phyloP scores from a whole-genome alignment of 2,888 invertebrate species.

The Drosophila bunnanda region DNA sequence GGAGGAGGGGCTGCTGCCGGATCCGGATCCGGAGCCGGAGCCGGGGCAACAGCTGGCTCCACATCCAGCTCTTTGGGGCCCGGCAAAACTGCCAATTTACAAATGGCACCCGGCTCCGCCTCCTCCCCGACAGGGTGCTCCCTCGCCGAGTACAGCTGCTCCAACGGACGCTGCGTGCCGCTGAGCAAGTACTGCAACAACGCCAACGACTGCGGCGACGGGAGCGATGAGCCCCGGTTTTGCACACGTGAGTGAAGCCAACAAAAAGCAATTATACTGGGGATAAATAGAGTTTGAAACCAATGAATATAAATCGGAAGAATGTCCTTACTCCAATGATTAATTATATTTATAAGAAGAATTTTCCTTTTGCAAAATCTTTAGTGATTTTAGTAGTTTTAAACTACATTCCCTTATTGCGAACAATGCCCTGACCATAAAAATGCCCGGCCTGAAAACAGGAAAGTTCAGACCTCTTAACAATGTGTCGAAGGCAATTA shows the following conservation, averaged over 20 bases:
- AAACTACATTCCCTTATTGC: neutral
- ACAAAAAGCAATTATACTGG: neutral
- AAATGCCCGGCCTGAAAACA: neutral
- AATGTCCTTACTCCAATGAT: neutral
- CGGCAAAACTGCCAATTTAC: conserved; percentile 70
- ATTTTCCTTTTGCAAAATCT: neutral
- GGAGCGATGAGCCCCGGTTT: conserved; percentile 91
- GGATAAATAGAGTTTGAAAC: neutral
- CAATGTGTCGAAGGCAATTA: conserved; percentile 54
- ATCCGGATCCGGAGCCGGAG: conserved; percentile 33
- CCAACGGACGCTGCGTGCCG: conserved; percentile 85
- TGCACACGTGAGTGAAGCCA: conserved; percentile 91
- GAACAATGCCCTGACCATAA: neutral
- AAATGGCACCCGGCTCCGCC: conserved; percentile 47
- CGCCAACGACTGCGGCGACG: conserved; percentile 92
- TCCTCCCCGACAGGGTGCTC: conserved; percentile 69
- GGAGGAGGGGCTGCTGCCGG: conserved; percentile 41
- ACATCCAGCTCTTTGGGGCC: conserved; percentile 45
- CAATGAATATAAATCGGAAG: neutral
- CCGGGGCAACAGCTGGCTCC: conserved; percentile 50
- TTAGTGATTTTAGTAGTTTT: neutral
- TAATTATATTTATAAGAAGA: neutral
- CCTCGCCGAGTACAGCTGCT: conserved; percentile 84
- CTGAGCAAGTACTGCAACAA: conserved; percentile 92
- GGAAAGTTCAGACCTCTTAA: neutral